phyloP scores from a whole-genome alignment of 2,113 vertebrate genomes.

The Stigmatopora nigra region DNA sequence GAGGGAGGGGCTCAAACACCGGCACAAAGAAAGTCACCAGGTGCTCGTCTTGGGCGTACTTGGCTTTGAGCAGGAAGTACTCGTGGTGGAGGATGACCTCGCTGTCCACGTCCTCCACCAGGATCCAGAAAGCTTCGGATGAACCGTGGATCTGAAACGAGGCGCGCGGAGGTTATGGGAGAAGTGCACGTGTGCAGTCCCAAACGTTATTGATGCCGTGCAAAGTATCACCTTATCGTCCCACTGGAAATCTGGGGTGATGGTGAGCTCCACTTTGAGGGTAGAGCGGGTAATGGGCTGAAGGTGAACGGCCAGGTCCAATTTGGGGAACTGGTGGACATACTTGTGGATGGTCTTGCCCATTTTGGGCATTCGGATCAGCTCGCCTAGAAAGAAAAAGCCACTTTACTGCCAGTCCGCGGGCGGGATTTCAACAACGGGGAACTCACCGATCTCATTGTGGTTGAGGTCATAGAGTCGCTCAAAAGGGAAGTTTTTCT shows the following conservation, averaged over 20 bases:
- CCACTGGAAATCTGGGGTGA: constrained; percentile 97
- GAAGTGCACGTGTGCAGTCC: not conserved
- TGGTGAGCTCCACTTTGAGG: constrained; percentile 93
- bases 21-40: constrained; percentile 97
- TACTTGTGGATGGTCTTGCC: constrained; percentile 98
- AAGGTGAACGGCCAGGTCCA: constrained; percentile 91
- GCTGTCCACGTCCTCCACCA: constrained; percentile 96
- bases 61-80: constrained; percentile 94
- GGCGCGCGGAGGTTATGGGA: not conserved
- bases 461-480: constrained; percentile 96
- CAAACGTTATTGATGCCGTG: not conserved
- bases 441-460: constrained; percentile 85
- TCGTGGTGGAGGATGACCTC: constrained; percentile 97
- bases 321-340: constrained; percentile 89
- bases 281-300: constrained; percentile 97
- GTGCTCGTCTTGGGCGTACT: constrained; percentile 94
- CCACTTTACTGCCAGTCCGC: not conserved
- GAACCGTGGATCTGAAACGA: constrained; percentile 81
- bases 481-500: constrained; percentile 98
- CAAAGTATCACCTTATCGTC: constrained; percentile 83
- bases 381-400: constrained; percentile 77
- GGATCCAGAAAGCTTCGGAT: constrained; percentile 96
- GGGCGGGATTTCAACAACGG: not conserved
- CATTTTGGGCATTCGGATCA: constrained; percentile 98
- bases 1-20: constrained; percentile 91